A percentile compares a stretch with the other conserved stretches of the same genome.
These are phyloP conservation scores for Onychostruthus taczanowskii DNA, from an alignment of 2,113 vertebrate genomes.

Conservation along the genomic window DNA sequence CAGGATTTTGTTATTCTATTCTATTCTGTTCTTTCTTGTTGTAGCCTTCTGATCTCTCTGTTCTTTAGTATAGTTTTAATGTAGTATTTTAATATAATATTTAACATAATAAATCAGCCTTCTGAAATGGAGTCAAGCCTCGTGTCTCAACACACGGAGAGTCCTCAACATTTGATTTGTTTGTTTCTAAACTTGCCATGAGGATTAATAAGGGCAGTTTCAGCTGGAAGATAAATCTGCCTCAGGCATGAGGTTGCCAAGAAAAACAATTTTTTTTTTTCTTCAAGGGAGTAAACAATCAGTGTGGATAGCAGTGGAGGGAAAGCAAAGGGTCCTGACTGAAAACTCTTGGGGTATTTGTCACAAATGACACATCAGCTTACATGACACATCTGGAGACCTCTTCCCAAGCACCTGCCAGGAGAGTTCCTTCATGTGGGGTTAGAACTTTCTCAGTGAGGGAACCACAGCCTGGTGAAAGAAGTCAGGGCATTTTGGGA, in stretches of 20 bases:
- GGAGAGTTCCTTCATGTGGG: neutral
- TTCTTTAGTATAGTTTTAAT: no score
- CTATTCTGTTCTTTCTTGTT: no score
- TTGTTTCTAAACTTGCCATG: neutral
- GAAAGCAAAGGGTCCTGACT: neutral
- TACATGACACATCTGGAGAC: neutral
- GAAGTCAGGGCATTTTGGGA: neutral
- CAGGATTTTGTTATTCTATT: no score
- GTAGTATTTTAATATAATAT: no score
- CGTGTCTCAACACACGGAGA: no score
- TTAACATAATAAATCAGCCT: no score
- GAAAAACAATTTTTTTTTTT: neutral
- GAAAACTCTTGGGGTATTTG: neutral
- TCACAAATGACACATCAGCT: neutral
- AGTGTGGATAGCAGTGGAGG: neutral
- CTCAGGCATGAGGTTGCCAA: neutral
- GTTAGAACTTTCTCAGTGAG: neutral
- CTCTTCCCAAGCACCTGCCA: neutral
- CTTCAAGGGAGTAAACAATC: neutral
- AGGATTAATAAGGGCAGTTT: neutral
- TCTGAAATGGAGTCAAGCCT: no score
- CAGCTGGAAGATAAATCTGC: neutral
- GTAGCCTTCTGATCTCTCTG: no score
- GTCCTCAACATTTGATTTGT: neutral
- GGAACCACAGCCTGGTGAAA: neutral